phyloP scores from a whole-genome alignment of 2,797 vertebrate species.

The Urocyon cinereoargenteus region DNA sequence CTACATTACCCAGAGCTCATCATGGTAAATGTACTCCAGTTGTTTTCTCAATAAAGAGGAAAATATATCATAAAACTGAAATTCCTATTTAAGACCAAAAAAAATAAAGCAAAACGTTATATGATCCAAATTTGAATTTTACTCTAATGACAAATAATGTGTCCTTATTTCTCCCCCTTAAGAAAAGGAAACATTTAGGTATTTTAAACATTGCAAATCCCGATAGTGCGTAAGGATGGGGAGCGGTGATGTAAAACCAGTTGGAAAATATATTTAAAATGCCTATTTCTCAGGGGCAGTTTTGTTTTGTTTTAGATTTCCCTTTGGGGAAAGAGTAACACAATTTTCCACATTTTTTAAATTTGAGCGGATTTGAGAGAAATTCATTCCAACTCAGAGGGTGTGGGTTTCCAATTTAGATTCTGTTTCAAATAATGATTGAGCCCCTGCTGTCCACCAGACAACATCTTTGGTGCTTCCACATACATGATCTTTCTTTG shows the following conservation, averaged over 20 bases:
- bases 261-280: not conserved
- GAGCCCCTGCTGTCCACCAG: rapidly evolving
- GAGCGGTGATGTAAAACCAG: not conserved
- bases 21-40: rapidly evolving
- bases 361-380: not conserved
- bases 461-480: rapidly evolving
- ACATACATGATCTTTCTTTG: not conserved
- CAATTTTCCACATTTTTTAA: not conserved
- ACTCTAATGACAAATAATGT: not conserved
- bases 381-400: not conserved
- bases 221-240: rapidly evolving
- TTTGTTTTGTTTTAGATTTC: not conserved
- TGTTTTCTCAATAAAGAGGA: not conserved
- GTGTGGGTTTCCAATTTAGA: not conserved
- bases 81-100: not conserved
- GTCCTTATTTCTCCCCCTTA: not conserved
- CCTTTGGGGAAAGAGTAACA: not conserved
- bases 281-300: not conserved
- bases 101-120: not conserved
- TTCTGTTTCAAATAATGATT: too few species aligned
- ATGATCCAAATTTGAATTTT: not conserved
- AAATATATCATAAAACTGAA: not conserved
- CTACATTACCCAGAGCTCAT: not conserved
- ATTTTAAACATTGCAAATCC: not conserved
- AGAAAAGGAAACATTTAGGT: not conserved